phyloP scores from a whole-genome alignment of 2,888 invertebrate species.

The Prosopocoilus inquinatus region DNA sequence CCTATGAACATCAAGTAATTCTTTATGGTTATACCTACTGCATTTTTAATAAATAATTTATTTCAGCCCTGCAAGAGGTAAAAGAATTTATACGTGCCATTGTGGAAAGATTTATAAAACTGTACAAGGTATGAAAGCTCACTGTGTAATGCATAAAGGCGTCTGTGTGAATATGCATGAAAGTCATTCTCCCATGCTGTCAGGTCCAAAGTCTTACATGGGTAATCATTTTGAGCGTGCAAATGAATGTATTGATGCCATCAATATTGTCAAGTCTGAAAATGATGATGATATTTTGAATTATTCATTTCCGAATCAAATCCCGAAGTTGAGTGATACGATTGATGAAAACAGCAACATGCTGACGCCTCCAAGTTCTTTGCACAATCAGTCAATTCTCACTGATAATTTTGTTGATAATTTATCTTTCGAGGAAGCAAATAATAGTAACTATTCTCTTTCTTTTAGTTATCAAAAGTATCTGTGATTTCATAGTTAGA shows the following conservation, averaged over 20 bases:
- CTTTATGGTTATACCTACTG: background rate
- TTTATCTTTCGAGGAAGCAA: constrained; percentile 10
- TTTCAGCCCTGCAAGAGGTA: constrained; percentile 34
- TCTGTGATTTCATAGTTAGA: background rate
- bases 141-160: constrained; percentile 53
- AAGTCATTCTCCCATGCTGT: background rate
- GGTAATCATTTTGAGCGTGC: background rate
- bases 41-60: constrained; percentile 18
- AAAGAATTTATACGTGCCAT: constrained; percentile 76
- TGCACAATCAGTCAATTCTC: background rate
- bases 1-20: background rate
- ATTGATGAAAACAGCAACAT: constrained; percentile 8
- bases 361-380: constrained; percentile 6
- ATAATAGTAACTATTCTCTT: constrained; percentile 9
- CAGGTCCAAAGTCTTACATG: constrained; percentile 3
- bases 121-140: constrained; percentile 73
- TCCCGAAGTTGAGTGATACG: constrained; percentile 8
- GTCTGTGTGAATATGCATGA: background rate
- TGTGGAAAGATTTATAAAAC: constrained; percentile 87
- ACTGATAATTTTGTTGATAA: constrained; percentile 15
- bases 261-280: background rate
- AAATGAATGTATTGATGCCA: background rate
- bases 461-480: constrained; percentile 8
- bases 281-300: constrained; percentile 9
- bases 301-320: constrained; percentile 11